Percentiles rank a stretch among this genome's conserved stretches.
These are phyloP conservation scores for Flabesymbios commensalis DNA, from an alignment of 2,888 invertebrate genomes.

Conservation along the genomic window DNA sequence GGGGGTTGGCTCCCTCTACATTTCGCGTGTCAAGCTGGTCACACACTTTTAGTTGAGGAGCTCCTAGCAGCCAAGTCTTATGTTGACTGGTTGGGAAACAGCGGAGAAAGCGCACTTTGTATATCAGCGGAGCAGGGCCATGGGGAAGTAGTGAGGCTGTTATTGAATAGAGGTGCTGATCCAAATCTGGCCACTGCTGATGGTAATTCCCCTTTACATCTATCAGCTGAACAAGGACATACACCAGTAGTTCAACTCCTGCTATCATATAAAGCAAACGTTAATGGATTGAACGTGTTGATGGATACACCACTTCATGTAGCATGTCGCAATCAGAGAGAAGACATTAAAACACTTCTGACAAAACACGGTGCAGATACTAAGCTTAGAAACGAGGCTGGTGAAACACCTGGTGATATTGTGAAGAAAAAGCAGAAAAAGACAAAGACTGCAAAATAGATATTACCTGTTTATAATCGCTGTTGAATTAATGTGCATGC, in stretches of 20 bases:
- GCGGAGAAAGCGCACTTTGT: conserved; percentile 13
- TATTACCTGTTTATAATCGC: too few species aligned
- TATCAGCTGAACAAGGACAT: conserved; percentile 8
- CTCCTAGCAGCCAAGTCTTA: conserved; percentile 9
- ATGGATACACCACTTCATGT: conserved; percentile 23
- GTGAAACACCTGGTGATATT: too few species aligned
- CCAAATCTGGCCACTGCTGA: conserved; percentile 8
- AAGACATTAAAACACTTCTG: background rate
- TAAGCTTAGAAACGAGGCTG: background rate
- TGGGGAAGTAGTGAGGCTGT: conserved; percentile 10
- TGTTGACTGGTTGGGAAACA: conserved; percentile 1
- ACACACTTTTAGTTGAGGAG: conserved; percentile 3
- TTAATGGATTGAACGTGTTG: background rate
- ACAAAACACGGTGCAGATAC: background rate
- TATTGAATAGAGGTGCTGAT: conserved; percentile 12
- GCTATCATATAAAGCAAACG: background rate
- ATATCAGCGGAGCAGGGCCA: conserved; percentile 20
- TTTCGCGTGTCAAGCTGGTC: conserved; percentile 23
- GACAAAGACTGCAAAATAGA: too few species aligned
- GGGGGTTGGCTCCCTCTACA: conserved; percentile 23
- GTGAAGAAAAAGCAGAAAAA: too few species aligned
- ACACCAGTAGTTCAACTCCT: background rate
- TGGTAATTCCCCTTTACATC: conserved; percentile 21
- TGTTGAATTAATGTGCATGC: too few species aligned
- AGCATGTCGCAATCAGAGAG: conserved; percentile 5